These are phyloP conservation scores for Lasioglossum baleicum DNA, from an alignment of 1,140 invertebrate genomes.

Conservation along the genomic window DNA sequence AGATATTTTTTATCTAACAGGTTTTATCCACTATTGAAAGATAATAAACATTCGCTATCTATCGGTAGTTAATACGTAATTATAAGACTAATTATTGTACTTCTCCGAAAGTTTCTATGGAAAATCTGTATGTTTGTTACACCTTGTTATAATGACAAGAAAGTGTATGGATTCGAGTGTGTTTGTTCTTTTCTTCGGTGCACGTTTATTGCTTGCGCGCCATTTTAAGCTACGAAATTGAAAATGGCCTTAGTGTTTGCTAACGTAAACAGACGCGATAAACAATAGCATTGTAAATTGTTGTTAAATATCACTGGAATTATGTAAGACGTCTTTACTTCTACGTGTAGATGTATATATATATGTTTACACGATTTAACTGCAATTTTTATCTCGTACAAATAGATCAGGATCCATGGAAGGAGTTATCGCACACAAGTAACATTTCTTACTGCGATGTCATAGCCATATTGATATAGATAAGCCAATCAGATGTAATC, in stretches of 20 bases:
- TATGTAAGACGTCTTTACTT: not conserved
- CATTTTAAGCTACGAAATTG: conserved; percentile 9
- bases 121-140: not conserved
- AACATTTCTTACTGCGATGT: not conserved
- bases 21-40: not conserved
- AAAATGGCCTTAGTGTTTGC: conserved; percentile 9
- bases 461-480: not conserved
- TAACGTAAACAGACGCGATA: not conserved
- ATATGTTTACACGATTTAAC: not conserved
- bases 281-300: not conserved
- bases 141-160: not conserved
- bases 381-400: not conserved
- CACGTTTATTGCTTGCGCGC: not conserved
- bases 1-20: not conserved
- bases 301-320: not conserved
- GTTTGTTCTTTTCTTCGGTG: not conserved
- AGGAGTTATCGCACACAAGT: conserved; percentile 13
- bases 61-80: not conserved
- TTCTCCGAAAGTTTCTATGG: not conserved
- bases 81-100: not conserved
- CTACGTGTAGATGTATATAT: not conserved
- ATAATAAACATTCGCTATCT: not conserved
- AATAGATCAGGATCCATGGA: conserved; percentile 9
- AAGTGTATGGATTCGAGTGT: not conserved
- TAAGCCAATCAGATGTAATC: conserved; percentile 2